Evolutionary conservation across 2,888 invertebrate species (phyloP).

Genomic region (Aquatica leii): DNA sequence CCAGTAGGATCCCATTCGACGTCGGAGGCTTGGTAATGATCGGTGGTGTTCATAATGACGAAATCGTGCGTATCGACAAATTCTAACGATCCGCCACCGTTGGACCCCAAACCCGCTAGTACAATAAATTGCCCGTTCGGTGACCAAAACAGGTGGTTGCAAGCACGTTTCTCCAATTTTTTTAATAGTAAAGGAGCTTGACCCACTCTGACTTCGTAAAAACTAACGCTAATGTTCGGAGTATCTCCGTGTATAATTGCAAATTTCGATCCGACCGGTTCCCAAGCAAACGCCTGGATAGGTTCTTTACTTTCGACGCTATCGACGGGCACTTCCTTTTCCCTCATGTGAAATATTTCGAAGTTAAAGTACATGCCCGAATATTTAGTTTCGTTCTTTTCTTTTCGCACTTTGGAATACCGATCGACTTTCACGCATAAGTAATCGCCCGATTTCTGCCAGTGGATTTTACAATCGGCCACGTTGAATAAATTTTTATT

Average conservation of each 20-base stretch:
- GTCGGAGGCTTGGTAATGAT: conserved; percentile 92
- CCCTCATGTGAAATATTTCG: conserved; percentile 98
- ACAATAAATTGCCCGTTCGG: conserved; percentile 96
- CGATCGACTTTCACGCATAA: conserved; percentile 84
- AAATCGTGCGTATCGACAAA: conserved; percentile 97
- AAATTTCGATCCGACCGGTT: conserved; percentile 95
- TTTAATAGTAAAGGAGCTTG: conserved; percentile 89
- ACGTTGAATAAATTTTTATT: conserved; percentile 98
- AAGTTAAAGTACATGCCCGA: conserved; percentile 98
- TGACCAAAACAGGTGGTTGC: conserved; percentile 95
- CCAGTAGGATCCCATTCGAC: conserved; percentile 99
- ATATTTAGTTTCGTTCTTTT: conserved; percentile 93
- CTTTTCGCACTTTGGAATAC: conserved; percentile 85
- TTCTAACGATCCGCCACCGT: conserved; percentile 91
- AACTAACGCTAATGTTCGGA: conserved; percentile 86
- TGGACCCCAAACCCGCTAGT: conserved; percentile 84
- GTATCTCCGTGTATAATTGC: conserved; percentile 95
- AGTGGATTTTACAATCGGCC: conserved; percentile 97
- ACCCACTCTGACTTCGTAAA: conserved; percentile 91
- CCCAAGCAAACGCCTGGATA: conserved; percentile 97
- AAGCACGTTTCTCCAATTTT: conserved; percentile 87
- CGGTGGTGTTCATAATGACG: conserved; percentile 91
- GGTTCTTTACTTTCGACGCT: conserved; percentile 95
- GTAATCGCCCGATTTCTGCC: conserved; percentile 98
- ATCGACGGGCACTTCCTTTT: conserved; percentile 97